Evolutionary conservation across 2,113 vertebrate species (phyloP).

Genomic region (Chroicocephalus ridibundus): DNA sequence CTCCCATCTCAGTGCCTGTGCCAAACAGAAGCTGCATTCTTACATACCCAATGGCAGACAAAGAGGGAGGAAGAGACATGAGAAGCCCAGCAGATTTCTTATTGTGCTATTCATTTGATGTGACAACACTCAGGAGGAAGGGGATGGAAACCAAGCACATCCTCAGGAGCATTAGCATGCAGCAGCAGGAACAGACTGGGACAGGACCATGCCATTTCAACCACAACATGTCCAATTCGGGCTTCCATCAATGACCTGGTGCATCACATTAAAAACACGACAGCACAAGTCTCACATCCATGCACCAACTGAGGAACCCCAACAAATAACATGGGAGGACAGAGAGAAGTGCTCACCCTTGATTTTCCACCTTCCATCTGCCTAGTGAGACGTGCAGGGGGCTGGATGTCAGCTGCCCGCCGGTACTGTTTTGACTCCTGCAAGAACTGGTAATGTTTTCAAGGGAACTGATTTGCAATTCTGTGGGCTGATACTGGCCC

Average conservation of each 20-base stretch:
- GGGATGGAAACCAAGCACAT: accelerated
- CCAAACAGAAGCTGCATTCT: neutral
- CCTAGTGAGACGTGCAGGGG: neutral
- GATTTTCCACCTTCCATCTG: neutral
- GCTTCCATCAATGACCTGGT: neutral
- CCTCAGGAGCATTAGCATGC: accelerated
- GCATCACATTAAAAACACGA: neutral
- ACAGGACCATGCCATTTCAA: neutral
- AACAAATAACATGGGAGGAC: neutral
- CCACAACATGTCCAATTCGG: no score
- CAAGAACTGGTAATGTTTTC: neutral
- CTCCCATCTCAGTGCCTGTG: neutral
- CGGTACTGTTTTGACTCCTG: neutral
- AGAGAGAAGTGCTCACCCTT: neutral
- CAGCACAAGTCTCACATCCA: neutral
- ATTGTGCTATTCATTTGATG: neutral
- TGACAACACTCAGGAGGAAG: neutral
- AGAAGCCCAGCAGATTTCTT: neutral
- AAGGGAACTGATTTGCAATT: neutral
- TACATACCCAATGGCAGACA: neutral
- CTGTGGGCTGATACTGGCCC: neutral
- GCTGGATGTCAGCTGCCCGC: neutral
- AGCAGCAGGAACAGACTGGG: neutral
- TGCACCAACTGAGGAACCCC: neutral
- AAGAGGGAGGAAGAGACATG: neutral